A percentile compares a stretch with the other conserved stretches of the same genome.
These are phyloP conservation scores for Neosilurus mollespiculum DNA, from an alignment of 2,797 vertebrate genomes.

Conservation along the genomic window DNA sequence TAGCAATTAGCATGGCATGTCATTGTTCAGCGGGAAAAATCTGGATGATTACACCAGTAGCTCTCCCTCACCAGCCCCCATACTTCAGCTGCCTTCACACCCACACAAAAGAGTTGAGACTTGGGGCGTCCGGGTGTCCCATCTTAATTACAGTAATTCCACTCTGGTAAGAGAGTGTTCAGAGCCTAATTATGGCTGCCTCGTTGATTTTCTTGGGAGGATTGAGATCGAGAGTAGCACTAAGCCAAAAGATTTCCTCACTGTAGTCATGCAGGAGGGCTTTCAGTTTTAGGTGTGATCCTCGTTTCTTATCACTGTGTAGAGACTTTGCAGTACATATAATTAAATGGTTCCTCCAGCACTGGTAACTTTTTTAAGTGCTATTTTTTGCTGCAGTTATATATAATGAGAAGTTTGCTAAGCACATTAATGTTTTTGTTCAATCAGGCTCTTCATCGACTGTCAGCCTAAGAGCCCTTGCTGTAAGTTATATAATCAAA, in stretches of 20 bases:
- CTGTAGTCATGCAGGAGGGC: slow-evolving; percentile 18
- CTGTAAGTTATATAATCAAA: slow-evolving; percentile 88
- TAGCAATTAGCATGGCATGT: slow-evolving; percentile 82
- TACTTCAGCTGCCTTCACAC: slow-evolving; percentile 59
- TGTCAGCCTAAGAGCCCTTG: slow-evolving; percentile 56
- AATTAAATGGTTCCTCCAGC: slow-evolving; percentile 25
- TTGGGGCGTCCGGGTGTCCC: slow-evolving; percentile 64
- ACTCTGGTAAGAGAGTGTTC: slow-evolving; percentile 64
- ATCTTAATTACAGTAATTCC: slow-evolving; percentile 76
- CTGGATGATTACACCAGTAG: slow-evolving; percentile 67
- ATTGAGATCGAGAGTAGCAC: slow-evolving; percentile 40
- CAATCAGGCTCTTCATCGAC: slow-evolving; percentile 62
- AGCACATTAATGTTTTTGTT: slow-evolving; percentile 23
- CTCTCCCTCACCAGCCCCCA: slow-evolving; percentile 51
- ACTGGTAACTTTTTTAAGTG: slow-evolving; percentile 15
- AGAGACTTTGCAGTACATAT: neutral
- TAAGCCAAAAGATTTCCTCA: slow-evolving; percentile 22
- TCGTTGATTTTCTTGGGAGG: slow-evolving; percentile 57
- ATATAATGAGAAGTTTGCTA: slow-evolving; percentile 27
- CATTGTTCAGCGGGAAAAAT: slow-evolving; percentile 79
- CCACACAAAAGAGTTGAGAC: slow-evolving; percentile 68
- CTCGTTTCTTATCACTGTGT: neutral
- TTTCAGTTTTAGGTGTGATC: slow-evolving; percentile 41
- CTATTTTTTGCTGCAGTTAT: neutral
- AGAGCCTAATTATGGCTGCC: slow-evolving; percentile 65